Base-by-base conservation (phyloP, 1,140 invertebrate genomes). In the Zaprionus nigranus region DNA sequence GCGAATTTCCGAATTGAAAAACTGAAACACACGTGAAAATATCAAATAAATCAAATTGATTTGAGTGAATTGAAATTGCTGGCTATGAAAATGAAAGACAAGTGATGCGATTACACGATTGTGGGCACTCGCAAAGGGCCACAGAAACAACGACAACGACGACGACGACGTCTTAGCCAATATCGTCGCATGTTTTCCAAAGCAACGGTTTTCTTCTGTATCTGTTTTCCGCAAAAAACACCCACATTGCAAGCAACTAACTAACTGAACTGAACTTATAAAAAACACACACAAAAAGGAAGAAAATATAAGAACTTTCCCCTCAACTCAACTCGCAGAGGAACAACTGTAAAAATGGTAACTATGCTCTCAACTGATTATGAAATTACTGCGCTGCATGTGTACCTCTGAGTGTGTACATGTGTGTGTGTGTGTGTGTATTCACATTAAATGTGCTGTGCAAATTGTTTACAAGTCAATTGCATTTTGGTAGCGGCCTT, bases 161-260 rank as follows among this genome's bases (percentile, higher is more conserved):
- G 17, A 6, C 20, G 24, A 26, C 24, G 4, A 62, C 22, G 60
- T 74, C 59, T 78, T 62, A 46, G 43, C 73, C 68, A 53, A 78
- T 58, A 71, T 53, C 57, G 74, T 81, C 75, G 77, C 69, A 74
- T 85, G 70, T 79, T 88, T 83, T 83, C 75, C 85, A 85, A 85
- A 76, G 85, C 78, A 88, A 82, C 85, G 71, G 43, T 82, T 90
- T 88, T 88, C 85, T 90, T 90, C 85, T 88, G 85, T 88, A 88
- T 88, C 85, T 88, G 85, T 88, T 90, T 90, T 88, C 85, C 85
- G 69, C 63, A 46, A 71, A 79, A 34, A 34, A 34, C 76, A 87
- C 57, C 67, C 75, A 78, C 66, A 62, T 38, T 59, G 51, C 62
- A 77, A 74, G 40, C 62, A 75, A 62, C 65, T 61, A 71, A 57